phyloP scores from a whole-genome alignment of 2,113 vertebrate species.

The Bettongia penicillata region DNA sequence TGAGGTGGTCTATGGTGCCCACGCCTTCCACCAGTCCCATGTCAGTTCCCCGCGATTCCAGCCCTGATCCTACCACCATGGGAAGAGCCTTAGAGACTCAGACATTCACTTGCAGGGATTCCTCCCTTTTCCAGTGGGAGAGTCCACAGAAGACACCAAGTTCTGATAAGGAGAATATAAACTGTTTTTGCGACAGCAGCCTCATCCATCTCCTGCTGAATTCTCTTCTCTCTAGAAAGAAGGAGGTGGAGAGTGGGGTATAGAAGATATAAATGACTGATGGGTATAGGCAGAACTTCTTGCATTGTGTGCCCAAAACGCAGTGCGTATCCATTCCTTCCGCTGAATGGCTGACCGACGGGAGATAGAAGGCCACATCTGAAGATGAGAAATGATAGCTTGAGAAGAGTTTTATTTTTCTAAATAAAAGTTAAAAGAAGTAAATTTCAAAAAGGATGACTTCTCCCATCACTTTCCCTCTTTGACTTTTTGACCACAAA shows the following conservation, averaged over 20 bases:
- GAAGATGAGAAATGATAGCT: background rate
- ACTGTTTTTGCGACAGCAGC: background rate
- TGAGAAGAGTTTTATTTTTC: constrained; percentile 50
- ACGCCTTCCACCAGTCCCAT: constrained; percentile 90
- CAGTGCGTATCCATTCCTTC: background rate
- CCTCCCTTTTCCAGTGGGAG: background rate
- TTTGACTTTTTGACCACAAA: background rate
- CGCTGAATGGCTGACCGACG: rapidly evolving
- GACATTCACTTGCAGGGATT: background rate
- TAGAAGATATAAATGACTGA: background rate
- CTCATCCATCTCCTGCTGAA: background rate
- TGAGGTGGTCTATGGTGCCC: constrained; percentile 88
- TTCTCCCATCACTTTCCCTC: background rate
- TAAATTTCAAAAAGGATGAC: background rate
- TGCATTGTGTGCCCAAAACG: background rate
- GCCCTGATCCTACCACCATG: constrained; percentile 83
- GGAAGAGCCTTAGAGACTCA: background rate
- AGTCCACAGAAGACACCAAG: background rate
- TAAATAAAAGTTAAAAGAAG: constrained; percentile 73
- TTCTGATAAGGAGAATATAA: too few species aligned
- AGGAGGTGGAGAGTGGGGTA: background rate
- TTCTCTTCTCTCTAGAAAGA: background rate
- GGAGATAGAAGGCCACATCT: rapidly evolving
- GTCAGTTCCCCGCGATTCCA: constrained; percentile 93
- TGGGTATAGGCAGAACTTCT: rapidly evolving